Base-by-base conservation (phyloP, 2,797 vertebrate genomes). In the Enteromius argenteus region DNA sequence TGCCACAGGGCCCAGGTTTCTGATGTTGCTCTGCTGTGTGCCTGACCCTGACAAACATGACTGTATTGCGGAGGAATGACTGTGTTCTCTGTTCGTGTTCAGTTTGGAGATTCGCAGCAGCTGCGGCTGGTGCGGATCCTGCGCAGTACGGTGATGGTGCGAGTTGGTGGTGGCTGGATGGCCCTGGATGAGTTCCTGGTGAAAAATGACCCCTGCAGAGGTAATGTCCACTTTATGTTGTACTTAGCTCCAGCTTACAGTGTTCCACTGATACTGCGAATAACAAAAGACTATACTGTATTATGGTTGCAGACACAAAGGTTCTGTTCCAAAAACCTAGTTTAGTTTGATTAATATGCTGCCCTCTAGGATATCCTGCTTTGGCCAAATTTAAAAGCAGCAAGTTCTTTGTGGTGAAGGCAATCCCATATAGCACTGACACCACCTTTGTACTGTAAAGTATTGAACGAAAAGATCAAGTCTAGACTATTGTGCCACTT, bases 71-170 rank as follows among this genome's bases (percentile, higher is more conserved):
- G 4, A 80, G 42, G 27, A 46, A 17, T 83, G 67, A 87, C 51
- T 81, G 5, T 80, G 14, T 49, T 81, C 5, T 88, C 30, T 84
- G 73, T 81, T 60, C n/a, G 49, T 82, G 19, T 84, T 35, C 93
- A 99, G 98, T 99, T 99, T 83, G 98, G 98, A 92, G 98, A 99
- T 91, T 99, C 98, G 64, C 98, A 99, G 89, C 98, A 99, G 91
- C 95, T 99, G 42, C 97, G 98, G 11, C 96, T 99, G 5, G 98
- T 99, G 74, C 96, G 98, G 10, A 99, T 99, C 91, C 93, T 99
- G 7, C 95, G 98, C 89, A 99, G 98, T 90, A 99, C 98, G 0
- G 98, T 99, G 86, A 99, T 99, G 98, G 98, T 99, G 90, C 97
- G 98, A 1, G 98, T 99, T 49, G 98, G 98, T 83, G 98, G 98